phyloP scores from a whole-genome alignment of 2,797 vertebrate genomes.

The Spondyliosoma cantharus region DNA sequence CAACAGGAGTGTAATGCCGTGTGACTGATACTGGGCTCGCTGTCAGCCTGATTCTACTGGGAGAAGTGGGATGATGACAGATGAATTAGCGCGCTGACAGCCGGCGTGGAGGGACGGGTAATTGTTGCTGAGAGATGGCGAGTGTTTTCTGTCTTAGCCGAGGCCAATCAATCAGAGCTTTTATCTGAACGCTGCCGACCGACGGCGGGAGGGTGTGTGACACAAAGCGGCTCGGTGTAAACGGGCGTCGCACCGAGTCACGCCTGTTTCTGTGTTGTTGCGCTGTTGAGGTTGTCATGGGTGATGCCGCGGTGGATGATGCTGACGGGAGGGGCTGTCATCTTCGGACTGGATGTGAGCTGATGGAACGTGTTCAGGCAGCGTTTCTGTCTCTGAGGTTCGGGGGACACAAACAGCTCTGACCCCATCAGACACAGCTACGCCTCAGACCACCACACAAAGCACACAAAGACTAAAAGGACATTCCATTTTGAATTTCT shows the following conservation, averaged over 20 bases:
- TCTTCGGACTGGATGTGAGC: not conserved
- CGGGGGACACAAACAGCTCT: conserved; percentile 12
- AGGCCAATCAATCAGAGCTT: conserved; percentile 74
- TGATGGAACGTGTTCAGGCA: conserved; percentile 17
- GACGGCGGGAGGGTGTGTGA: conserved; percentile 4
- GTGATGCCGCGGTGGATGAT: conserved; percentile 20
- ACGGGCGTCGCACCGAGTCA: conserved; percentile 33
- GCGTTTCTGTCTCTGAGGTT: conserved; percentile 6
- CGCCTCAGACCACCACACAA: not conserved
- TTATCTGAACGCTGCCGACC: conserved; percentile 23
- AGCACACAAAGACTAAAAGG: not conserved
- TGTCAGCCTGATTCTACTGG: conserved; percentile 71
- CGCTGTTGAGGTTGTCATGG: conserved; percentile 35
- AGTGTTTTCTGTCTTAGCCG: conserved; percentile 72
- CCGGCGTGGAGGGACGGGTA: conserved; percentile 63
- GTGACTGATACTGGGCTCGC: conserved; percentile 77
- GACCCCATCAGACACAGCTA: conserved; percentile 29
- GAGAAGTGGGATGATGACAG: conserved; percentile 76
- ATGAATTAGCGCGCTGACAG: conserved; percentile 77
- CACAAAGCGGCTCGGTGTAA: conserved; percentile 29
- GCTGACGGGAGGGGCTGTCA: not conserved
- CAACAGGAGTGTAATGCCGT: conserved; percentile 70
- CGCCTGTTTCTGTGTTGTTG: conserved; percentile 49
- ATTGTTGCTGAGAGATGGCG: conserved; percentile 72
- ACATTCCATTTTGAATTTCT: not conserved